Evolutionary conservation across 2,797 vertebrate species (phyloP), one percentile per base, ranked within the genome.

Genomic region (Pygocentrus nattereri): DNA sequence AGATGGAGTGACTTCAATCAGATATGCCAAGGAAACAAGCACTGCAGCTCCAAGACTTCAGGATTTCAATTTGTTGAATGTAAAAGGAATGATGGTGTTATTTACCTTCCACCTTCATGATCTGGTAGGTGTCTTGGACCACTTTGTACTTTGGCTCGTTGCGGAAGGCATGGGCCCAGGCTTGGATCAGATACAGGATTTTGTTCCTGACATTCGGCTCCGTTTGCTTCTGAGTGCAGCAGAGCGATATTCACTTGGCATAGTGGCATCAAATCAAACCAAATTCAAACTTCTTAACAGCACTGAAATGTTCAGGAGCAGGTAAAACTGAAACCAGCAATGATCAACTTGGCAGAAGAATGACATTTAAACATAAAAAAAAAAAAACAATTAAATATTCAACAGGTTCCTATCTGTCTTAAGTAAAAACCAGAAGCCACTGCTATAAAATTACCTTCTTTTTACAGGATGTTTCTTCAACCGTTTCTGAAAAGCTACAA

Each of bases 111-210:
- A 99, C 97, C 91, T 99, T 99, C 97, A 99, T 97, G 84, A 99
- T 99, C 90, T 99, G 98, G 78, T 99, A 99, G 12, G 98, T 99
- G 90, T 99, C 98, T 91, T 99, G 98, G 61, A 99, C 96, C 90
- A 99, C 98, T 89, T 99, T 99, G 92, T 99, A 99, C 90, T 98
- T 98, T 84, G 98, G 98, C 87, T 99, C 98, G 0, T 99, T 99
- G 76, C 98, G 96, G 90, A 99, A 99, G 71, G 98, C 98, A 0
- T 99, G 97, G 8, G 98, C 93, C 98, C 98, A 99, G 87, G 98
- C 98, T 87, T 99, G 98, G 92, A 99, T 98, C 87, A 99, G 91
- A 87, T 98, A 98, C 0, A 99, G 90, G 77, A 99, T 98, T 93
- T 99, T 99, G 87, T 96, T 99, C 81, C 96, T 95, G 61, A 99